Evolutionary conservation across 1,140 invertebrate genomes (phyloP).

Genomic region (Manduca sexta): DNA sequence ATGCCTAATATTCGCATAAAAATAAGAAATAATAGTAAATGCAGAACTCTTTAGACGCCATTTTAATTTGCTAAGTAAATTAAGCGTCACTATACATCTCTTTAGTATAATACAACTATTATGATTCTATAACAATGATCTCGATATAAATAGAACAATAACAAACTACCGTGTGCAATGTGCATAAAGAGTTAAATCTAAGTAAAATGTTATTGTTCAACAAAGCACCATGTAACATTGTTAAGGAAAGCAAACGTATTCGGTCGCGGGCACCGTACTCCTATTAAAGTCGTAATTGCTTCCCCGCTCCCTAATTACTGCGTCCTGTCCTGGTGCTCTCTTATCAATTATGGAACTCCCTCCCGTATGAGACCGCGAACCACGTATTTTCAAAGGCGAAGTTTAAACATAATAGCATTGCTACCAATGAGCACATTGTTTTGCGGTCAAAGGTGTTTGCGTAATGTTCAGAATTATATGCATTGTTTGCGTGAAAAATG

Average conservation of each 20-base stretch:
- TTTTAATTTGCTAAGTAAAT: too few relatives aligned
- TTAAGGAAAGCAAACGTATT: conserved; percentile 12
- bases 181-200: neutral
- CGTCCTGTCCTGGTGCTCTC: conserved; percentile 27
- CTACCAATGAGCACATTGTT: neutral
- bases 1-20: too few relatives aligned
- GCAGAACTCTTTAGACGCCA: too few relatives aligned
- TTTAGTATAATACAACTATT: too few relatives aligned
- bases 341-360: conserved; percentile 33
- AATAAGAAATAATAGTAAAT: too few relatives aligned
- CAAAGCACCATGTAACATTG: conserved; percentile 9
- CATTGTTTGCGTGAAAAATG: too few relatives aligned
- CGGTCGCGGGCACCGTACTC: conserved; percentile 16
- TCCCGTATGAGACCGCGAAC: conserved; percentile 6
- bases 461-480: too few relatives aligned
- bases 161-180: neutral
- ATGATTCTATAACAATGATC: too few relatives aligned
- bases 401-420: conserved; percentile 5
- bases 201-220: neutral
- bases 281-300: conserved; percentile 42
- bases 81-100: too few relatives aligned
- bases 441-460: neutral
- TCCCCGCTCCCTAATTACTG: conserved; percentile 35
- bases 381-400: conserved; percentile 15
- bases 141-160: neutral